Evolutionary conservation across 2,888 invertebrate species (phyloP).

Genomic region (Scaeva pyrastri): DNA sequence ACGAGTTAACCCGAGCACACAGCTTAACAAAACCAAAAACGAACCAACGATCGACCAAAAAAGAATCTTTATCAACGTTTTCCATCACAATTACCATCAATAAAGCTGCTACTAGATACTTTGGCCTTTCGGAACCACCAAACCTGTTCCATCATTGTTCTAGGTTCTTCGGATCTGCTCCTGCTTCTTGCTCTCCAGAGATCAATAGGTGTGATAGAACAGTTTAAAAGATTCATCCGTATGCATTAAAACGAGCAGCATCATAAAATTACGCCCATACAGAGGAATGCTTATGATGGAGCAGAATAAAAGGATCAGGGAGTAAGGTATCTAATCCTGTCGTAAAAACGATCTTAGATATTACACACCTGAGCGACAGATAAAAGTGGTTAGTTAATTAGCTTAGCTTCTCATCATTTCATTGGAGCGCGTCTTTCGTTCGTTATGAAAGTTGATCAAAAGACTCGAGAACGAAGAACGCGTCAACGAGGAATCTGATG

Average conservation of each 20-base stretch:
- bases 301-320: slow-evolving; percentile 48
- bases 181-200: background rate
- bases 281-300: slow-evolving; percentile 1
- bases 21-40: slow-evolving; percentile 3
- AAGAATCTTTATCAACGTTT: slow-evolving; percentile 39
- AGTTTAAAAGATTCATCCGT: slow-evolving; percentile 22
- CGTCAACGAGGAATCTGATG: background rate
- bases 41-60: background rate
- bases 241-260: slow-evolving; percentile 38
- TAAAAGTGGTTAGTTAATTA: slow-evolving; percentile 61
- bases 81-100: slow-evolving; percentile 57
- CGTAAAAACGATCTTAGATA: slow-evolving; percentile 64
- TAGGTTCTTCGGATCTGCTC: slow-evolving; percentile 9
- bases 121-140: slow-evolving; percentile 18
- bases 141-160: slow-evolving; percentile 39
- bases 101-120: slow-evolving; percentile 64
- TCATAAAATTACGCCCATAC: slow-evolving; percentile 42
- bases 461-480: slow-evolving; percentile 3
- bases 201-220: slow-evolving; percentile 60
- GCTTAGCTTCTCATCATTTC: slow-evolving; percentile 34
- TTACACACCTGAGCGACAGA: slow-evolving; percentile 37
- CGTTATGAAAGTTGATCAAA: slow-evolving; percentile 29
- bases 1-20: slow-evolving; percentile 59
- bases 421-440: slow-evolving; percentile 17
- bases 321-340: slow-evolving; percentile 55